Evolutionary conservation across 2,888 invertebrate genomes (phyloP).

Genomic region (Nowickia ferox): DNA sequence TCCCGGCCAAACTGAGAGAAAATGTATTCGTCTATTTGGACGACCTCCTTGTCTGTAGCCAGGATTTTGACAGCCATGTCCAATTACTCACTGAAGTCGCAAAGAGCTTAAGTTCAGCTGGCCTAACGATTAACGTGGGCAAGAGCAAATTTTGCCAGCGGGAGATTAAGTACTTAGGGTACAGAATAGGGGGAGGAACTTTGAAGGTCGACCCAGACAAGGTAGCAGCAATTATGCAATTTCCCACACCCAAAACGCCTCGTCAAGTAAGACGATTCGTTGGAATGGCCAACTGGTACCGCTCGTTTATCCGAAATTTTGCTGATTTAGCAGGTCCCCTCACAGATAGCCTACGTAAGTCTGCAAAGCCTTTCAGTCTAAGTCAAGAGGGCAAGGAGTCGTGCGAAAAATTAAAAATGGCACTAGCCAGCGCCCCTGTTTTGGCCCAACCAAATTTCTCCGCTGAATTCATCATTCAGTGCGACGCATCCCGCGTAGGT

Average conservation of each 20-base stretch:
- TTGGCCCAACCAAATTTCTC: not conserved
- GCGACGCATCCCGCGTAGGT: not conserved
- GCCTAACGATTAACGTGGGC: not conserved
- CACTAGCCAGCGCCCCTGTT: not conserved
- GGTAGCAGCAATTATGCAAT: not conserved
- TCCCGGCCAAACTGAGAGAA: not conserved
- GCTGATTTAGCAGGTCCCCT: no score
- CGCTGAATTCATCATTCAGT: not conserved
- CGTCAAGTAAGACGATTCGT: not conserved
- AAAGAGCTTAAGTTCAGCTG: not conserved
- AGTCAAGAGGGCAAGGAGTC: no score
- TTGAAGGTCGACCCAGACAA: not conserved
- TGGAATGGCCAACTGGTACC: not conserved
- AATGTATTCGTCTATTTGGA: not conserved
- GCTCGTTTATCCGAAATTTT: no score
- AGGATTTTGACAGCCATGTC: not conserved
- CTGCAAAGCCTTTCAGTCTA: no score
- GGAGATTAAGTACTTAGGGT: not conserved
- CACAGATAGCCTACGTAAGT: no score
- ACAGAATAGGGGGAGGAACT: not conserved
- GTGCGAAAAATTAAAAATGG: not conserved
- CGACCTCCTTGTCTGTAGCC: not conserved
- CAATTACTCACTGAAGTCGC: not conserved
- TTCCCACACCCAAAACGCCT: not conserved
- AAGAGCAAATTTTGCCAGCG: no score